Conservation (phyloP, 2,113 vertebrate species). For the Cynoglossus semilaevis region DNA sequence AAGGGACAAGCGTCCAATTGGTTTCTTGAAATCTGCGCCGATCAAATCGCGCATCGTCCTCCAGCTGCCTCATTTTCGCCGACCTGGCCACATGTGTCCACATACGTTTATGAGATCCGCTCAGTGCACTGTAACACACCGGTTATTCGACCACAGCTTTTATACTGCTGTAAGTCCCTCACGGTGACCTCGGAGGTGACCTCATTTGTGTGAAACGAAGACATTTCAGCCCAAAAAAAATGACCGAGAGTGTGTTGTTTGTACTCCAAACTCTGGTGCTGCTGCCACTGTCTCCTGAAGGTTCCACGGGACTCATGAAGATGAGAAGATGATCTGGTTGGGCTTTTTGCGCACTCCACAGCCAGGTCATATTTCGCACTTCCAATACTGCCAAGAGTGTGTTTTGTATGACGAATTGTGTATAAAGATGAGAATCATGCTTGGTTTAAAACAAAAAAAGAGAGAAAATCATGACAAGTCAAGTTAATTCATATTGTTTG, state of each 20-base stretch:
- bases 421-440: slow-evolving; percentile 43
- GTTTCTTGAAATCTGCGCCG: slow-evolving; percentile 63
- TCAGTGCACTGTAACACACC: slow-evolving; percentile 67
- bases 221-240: slow-evolving; percentile 57
- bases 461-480: slow-evolving; percentile 13
- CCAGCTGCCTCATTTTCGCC: slow-evolving; percentile 67
- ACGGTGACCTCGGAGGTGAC: slow-evolving; percentile 46
- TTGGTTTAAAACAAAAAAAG: slow-evolving; percentile 12
- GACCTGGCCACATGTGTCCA: slow-evolving; percentile 64
- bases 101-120: slow-evolving; percentile 60
- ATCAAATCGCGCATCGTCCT: slow-evolving; percentile 62
- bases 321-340: slow-evolving; percentile 52
- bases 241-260: slow-evolving; percentile 45
- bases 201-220: slow-evolving; percentile 45
- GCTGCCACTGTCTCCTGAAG: slow-evolving; percentile 62
- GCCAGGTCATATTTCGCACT: slow-evolving; percentile 66
- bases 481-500: slow-evolving; percentile 59
- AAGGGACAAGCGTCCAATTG: slow-evolving; percentile 60
- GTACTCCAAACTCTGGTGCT: slow-evolving; percentile 66
- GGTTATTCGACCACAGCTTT: slow-evolving; percentile 64
- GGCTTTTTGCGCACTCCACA: slow-evolving; percentile 32
- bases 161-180: slow-evolving; percentile 63
- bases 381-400: slow-evolving; percentile 74
- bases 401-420: slow-evolving; percentile 53
- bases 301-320: slow-evolving; percentile 36